phyloP scores from a whole-genome alignment of 1,140 invertebrate genomes.

The Aphelinus atriplicis region DNA sequence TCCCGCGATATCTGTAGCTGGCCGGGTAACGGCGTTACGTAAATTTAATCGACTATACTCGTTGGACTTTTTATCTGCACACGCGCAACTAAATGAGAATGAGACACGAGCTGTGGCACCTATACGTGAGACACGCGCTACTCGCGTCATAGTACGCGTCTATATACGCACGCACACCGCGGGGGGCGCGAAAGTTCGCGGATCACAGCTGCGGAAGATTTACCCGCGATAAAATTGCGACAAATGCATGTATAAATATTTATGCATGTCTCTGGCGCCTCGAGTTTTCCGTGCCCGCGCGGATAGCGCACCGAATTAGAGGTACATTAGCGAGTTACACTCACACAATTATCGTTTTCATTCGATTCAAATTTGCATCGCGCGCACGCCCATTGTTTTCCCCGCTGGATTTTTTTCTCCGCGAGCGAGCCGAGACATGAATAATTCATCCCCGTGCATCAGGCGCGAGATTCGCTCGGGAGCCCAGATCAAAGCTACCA shows the following conservation, averaged over 20 bases:
- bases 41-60: conserved; percentile 57
- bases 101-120: conserved; percentile 14
- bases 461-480: no score
- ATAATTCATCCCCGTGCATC: no score
- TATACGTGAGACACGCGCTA: background rate
- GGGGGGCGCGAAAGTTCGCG: conserved; percentile 37
- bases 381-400: no score
- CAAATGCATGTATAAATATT: background rate
- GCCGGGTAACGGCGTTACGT: conserved; percentile 48
- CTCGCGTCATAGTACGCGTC: background rate
- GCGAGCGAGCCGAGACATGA: no score
- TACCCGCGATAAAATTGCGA: conserved; percentile 33
- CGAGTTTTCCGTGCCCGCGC: no score
- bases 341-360: no score
- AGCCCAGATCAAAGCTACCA: no score
- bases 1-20: conserved; percentile 30
- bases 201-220: conserved; percentile 15
- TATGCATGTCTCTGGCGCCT: no score
- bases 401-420: no score
- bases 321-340: no score
- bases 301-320: no score
- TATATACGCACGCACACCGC: background rate
- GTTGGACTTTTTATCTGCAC: conserved; percentile 41
- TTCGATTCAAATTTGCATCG: no score
- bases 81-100: background rate